Evolutionary conservation across 2,888 invertebrate genomes (phyloP), one percentile per base, ranked within the genome.

Genomic region (Drosophila mulleri): DNA sequence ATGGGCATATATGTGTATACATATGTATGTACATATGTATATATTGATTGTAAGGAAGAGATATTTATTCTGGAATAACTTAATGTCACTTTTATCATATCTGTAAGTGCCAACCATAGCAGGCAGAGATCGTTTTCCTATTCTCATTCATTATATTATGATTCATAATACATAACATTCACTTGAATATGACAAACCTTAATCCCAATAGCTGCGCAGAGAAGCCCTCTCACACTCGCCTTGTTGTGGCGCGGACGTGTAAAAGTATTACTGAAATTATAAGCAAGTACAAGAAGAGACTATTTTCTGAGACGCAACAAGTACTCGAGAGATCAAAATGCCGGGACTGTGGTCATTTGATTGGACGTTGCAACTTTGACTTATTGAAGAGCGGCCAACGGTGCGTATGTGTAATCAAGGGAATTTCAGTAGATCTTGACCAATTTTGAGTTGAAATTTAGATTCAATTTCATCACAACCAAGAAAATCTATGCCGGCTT

Each of bases 341-440:
- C 16, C 29, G 32, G 0, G 62, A 62, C 1, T 77, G 81, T 59
- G 72, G 80, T 4, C 35, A 42, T 39, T 57, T 67, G 7, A 67
- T 79, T 44, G 72, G 65, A 5, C 54, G 69, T 2, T 52, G 64
- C 2, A 75, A 62, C 42, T 52, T 44, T 32, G 54, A 63, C 3
- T 32, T n/a, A 20, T n/a, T 61, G 39, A 23, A 9, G 1, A 42
- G n/a, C 18, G 4, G 5, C 11, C 44, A 47, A 42, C 50, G 47
- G 80, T 78, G 48, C 45, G 79, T 70, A 72, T 72, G 29, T 20
- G n/a, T 2, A 29, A 42, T 45, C n/a, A 2, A 2, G 2, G 3
- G 2, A 2, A 26, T 18, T 14, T 16, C 5, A 26, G 26, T 11
- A 0, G 0, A 1, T 20, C 1, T 11, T 9, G 23, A 54, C 26